Evolutionary conservation across 2,797 vertebrate species (phyloP).

Genomic region (Pristis pectinata): DNA sequence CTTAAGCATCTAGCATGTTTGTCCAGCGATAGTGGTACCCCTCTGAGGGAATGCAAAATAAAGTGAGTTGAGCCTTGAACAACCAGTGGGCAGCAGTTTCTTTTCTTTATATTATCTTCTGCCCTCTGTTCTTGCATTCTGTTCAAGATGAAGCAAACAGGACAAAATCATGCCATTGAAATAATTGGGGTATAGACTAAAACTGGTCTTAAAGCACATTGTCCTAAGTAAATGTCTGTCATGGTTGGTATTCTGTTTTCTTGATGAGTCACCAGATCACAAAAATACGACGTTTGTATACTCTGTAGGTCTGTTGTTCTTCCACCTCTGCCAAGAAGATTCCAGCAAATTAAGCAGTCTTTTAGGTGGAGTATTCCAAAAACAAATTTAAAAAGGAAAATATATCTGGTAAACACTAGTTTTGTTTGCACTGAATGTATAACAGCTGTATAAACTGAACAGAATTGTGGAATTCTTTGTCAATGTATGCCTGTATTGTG

Average conservation of each 20-base stretch:
- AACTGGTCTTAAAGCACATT: not conserved
- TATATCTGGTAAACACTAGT: conserved; percentile 29
- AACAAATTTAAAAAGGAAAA: conserved; percentile 40
- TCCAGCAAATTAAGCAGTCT: conserved; percentile 31
- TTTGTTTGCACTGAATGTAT: not conserved
- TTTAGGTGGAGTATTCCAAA: rapidly evolving
- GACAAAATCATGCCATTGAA: not conserved
- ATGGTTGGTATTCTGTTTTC: not conserved
- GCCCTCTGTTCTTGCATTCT: not conserved
- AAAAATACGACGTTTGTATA: not conserved
- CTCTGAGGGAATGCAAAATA: not conserved
- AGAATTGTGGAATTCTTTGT: not conserved
- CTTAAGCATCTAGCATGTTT: not conserved
- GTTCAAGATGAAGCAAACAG: not conserved
- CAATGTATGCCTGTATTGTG: not conserved
- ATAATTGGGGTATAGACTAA: not conserved
- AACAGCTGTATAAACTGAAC: conserved; percentile 27
- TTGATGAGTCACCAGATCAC: not conserved
- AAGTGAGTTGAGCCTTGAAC: not conserved
- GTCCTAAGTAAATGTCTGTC: not conserved
- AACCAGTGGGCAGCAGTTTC: not conserved
- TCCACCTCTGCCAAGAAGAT: not conserved
- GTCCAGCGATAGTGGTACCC: not conserved
- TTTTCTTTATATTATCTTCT: not conserved
- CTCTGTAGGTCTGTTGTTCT: not conserved